phyloP scores from a whole-genome alignment of 2,797 vertebrate species.

The Myoxocephalus aenaeus region DNA sequence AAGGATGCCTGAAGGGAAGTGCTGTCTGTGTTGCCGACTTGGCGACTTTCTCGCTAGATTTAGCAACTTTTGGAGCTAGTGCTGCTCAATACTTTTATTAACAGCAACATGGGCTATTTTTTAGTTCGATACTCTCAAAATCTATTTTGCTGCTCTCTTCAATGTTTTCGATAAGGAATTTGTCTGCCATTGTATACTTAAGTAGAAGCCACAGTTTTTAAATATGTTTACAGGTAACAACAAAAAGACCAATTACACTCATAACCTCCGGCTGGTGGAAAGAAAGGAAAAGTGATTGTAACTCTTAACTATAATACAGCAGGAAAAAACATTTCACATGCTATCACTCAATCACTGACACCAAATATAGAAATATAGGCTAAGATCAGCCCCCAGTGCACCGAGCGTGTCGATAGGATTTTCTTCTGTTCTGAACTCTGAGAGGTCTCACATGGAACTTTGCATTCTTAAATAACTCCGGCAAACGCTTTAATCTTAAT shows the following conservation, averaged over 20 bases:
- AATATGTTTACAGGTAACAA: conserved; percentile 21
- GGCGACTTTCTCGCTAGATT: neutral
- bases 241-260: conserved; percentile 30
- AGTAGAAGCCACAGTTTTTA: neutral
- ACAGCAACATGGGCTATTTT: neutral
- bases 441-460: conserved; percentile 85
- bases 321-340: conserved; percentile 71
- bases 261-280: conserved; percentile 39
- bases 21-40: neutral
- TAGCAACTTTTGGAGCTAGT: neutral
- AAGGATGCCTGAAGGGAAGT: neutral
- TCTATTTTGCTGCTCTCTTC: neutral
- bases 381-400: conserved; percentile 82
- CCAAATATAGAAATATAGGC: conserved; percentile 82
- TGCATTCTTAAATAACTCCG: conserved; percentile 89
- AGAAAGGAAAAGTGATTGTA: conserved; percentile 59
- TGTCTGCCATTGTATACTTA: conserved; percentile 37
- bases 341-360: conserved; percentile 83
- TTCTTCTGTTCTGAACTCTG: conserved; percentile 82
- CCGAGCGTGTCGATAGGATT: conserved; percentile 82
- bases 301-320: conserved; percentile 55
- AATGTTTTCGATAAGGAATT: conserved; percentile 24
- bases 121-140: neutral
- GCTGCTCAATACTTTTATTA: neutral
- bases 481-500: conserved; percentile 89